Base-by-base conservation (phyloP, 2,113 vertebrate genomes). In the Donacobius atricapilla region DNA sequence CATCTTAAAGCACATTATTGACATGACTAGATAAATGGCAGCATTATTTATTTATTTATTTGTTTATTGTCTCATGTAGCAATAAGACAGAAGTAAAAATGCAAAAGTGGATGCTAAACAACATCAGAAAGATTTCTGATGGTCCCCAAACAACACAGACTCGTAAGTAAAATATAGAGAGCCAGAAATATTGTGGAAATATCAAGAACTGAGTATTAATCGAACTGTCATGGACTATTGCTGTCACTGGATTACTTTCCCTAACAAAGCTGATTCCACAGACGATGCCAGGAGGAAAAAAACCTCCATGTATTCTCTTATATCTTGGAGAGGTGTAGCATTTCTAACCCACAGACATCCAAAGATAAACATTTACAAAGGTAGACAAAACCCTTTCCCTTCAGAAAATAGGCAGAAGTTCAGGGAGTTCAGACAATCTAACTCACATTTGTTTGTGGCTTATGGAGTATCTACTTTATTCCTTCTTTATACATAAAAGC, bases 1-100 rank as follows among this genome's bases (percentile, higher is more conserved):
- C 21, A 39, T 88, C 47, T 91, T 53, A 28, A 58, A 79, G 30
- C 37, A 64, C 42, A 40, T 40, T 58, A 21, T 78, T 47, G 22
- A 90, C 56, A 57, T 72, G 72, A 86, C 79, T 68, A 82, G 63
- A 80, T 20, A 80, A 96, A 83, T 66, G 33, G 10, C 23, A 47
- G 18, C 24, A 40, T 63, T 54, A 47, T 78, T 65, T 64, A 39
- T 79, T 51, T 66, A 13, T 72, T 58, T 79, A 6, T 30, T 75
- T 50, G 9, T 78, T 90, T 58, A 53, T 45, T 20, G 18, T 31
- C 51, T 86, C 31, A 16, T 45, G 7, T 40, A 70, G 47, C 44
- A 50, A 11, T 68, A 58, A 68, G 77, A 57, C 39, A 66, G 44
- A 91, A 66, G 39, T 78, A 66, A 17, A 87, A 90, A 94, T 65